Conservation (phyloP, 2,888 invertebrate species). For the Drosophila acutilabella region DNA sequence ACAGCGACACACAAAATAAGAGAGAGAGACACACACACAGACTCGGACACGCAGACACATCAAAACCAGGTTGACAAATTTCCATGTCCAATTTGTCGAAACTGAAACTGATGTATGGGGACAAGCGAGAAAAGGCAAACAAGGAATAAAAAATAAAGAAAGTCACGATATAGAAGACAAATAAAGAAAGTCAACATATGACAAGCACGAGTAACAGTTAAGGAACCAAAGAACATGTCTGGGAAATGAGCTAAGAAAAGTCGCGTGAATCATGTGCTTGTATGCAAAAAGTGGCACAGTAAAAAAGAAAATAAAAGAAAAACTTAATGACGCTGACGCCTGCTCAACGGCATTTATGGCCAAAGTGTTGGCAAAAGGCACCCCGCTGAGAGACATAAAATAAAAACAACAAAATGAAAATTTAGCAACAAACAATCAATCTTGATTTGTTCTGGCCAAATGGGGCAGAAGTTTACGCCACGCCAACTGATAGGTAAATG, state of each 20-base stretch:
- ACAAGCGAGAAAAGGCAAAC: slow-evolving; percentile 3
- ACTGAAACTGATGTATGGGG: slow-evolving; percentile 31
- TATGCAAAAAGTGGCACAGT: slow-evolving; percentile 54
- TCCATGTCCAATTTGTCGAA: slow-evolving; percentile 59
- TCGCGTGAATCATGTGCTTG: slow-evolving; percentile 67
- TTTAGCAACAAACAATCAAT: slow-evolving; percentile 60
- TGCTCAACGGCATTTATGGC: slow-evolving; percentile 15
- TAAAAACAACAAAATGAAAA: slow-evolving; percentile 21
- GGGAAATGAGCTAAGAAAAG: slow-evolving; percentile 58
- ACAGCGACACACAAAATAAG: slow-evolving; percentile 24
- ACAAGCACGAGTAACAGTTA: slow-evolving; percentile 34
- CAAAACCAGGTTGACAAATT: slow-evolving; percentile 65
- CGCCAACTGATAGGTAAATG: slow-evolving; percentile 66
- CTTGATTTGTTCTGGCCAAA: slow-evolving; percentile 60
- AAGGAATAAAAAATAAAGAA: slow-evolving; percentile 9
- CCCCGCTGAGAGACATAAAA: slow-evolving; percentile 35
- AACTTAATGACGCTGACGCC: slow-evolving; percentile 20
- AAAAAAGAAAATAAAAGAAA: slow-evolving; percentile 38
- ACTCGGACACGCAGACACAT: slow-evolving; percentile 18
- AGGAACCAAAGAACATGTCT: slow-evolving; percentile 34
- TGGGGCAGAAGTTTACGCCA: slow-evolving; percentile 32
- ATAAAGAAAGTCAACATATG: slow-evolving; percentile 22
- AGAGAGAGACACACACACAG: slow-evolving; percentile 18
- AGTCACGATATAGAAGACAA: slow-evolving; percentile 19
- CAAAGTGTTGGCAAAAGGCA: slow-evolving; percentile 16